Conservation (phyloP, 2,797 vertebrate genomes). For the Karalla daura region DNA sequence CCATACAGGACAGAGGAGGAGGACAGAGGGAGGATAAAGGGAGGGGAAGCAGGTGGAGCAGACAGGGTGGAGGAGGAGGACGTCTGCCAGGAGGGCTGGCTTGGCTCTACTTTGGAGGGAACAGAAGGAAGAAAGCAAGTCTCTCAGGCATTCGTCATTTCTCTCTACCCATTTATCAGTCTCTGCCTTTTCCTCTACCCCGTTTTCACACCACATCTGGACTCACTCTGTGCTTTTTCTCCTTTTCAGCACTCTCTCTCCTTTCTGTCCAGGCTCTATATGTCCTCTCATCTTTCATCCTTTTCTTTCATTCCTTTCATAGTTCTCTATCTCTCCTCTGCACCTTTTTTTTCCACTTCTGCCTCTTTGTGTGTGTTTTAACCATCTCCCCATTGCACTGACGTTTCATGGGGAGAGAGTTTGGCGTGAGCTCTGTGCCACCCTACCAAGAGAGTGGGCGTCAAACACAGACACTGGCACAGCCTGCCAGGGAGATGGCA, state of each 20-base stretch:
- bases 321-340: conserved; percentile 56
- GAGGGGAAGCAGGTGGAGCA: conserved; percentile 72
- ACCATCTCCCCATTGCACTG: conserved; percentile 50
- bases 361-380: conserved; percentile 59
- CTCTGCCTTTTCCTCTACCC: conserved; percentile 60
- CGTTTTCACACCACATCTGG: conserved; percentile 73
- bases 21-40: conserved; percentile 58
- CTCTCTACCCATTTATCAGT: conserved; percentile 69
- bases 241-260: conserved; percentile 50
- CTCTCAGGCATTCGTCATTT: conserved; percentile 66
- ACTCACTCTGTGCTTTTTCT: conserved; percentile 46
- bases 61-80: conserved; percentile 68
- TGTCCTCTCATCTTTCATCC: conserved; percentile 49
- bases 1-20: conserved; percentile 63
- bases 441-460: conserved; percentile 76
- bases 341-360: conserved; percentile 65
- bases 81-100: conserved; percentile 66
- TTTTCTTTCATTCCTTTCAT: conserved; percentile 53
- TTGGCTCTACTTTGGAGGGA: conserved; percentile 65
- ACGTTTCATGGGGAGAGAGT: conserved; percentile 58
- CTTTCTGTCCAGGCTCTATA: conserved; percentile 59
- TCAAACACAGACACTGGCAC: conserved; percentile 71
- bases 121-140: conserved; percentile 69
- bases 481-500: conserved; percentile 73
- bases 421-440: conserved; percentile 67